These are phyloP conservation scores for Xylocampa areola DNA, from an alignment of 2,888 invertebrate species.

Conservation along the genomic window DNA sequence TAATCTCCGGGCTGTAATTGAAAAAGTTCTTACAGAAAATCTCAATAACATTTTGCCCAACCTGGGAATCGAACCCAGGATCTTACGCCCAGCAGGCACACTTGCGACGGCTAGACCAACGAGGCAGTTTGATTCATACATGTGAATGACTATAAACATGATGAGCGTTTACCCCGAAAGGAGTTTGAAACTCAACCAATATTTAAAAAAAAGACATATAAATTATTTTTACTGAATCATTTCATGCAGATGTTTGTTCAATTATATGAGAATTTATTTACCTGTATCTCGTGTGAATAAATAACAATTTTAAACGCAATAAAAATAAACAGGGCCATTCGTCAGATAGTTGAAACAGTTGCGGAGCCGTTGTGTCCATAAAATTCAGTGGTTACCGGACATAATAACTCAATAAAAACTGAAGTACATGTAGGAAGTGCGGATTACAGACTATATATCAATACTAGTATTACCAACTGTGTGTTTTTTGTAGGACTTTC, in stretches of 20 bases:
- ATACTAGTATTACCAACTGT: constrained; percentile 29
- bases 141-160: no score
- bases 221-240: constrained; percentile 16
- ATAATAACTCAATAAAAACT: constrained; percentile 66
- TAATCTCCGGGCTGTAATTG: no score
- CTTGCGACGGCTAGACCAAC: no score
- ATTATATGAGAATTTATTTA: constrained; percentile 34
- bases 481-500: constrained; percentile 16
- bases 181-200: constrained; percentile 1
- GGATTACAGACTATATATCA: constrained; percentile 51
- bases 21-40: no score
- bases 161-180: neutral
- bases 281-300: constrained; percentile 41
- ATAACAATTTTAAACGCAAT: constrained; percentile 44
- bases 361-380: constrained; percentile 53
- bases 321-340: constrained; percentile 57
- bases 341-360: constrained; percentile 58
- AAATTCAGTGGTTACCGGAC: constrained; percentile 59
- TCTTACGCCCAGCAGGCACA: no score
- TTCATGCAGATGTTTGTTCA: constrained; percentile 20
- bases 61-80: no score
- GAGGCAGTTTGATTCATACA: no score
- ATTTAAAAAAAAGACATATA: constrained; percentile 10
- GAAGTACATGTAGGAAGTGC: constrained; percentile 44
- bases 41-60: no score